A percentile compares a stretch with the other conserved stretches of the same genome.
Evolutionary conservation across 2,797 vertebrate genomes (phyloP).

Genomic region (Gadopsis bispinosus): DNA sequence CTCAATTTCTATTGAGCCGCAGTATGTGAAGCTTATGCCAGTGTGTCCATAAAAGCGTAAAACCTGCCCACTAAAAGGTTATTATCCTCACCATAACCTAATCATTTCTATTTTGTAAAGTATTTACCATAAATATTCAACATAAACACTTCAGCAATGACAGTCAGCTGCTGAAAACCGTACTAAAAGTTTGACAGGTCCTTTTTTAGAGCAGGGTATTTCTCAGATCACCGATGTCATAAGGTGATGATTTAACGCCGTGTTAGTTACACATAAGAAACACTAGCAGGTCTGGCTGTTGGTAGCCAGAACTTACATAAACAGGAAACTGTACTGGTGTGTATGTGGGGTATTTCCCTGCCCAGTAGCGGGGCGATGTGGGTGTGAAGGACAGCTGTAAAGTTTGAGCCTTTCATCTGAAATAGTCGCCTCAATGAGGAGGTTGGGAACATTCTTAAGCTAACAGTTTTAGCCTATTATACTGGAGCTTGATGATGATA

Average conservation of each 20-base stretch:
- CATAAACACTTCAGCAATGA: slow-evolving; percentile 49
- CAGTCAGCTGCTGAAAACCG: slow-evolving; percentile 61
- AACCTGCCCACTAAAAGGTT: slow-evolving; percentile 13
- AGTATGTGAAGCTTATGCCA: neutral
- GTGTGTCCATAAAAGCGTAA: slow-evolving; percentile 16
- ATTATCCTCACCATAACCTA: slow-evolving; percentile 12
- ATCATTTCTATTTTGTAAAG: slow-evolving; percentile 1
- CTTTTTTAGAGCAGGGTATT: slow-evolving; percentile 50
- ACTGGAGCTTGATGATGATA: neutral
- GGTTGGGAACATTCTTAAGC: slow-evolving; percentile 2
- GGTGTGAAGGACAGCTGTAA: slow-evolving; percentile 53
- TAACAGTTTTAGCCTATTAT: neutral
- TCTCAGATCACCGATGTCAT: slow-evolving; percentile 34
- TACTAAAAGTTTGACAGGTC: slow-evolving; percentile 29
- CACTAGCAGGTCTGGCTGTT: slow-evolving; percentile 31
- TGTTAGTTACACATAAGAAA: slow-evolving; percentile 56
- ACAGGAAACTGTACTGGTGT: slow-evolving; percentile 10
- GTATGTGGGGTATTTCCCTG: slow-evolving; percentile 21
- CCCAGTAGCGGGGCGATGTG: slow-evolving; percentile 46
- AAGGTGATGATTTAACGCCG: slow-evolving; percentile 63
- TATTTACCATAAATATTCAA: slow-evolving; percentile 32
- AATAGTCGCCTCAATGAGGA: slow-evolving; percentile 10
- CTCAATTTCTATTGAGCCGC: neutral
- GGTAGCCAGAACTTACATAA: slow-evolving; percentile 11
- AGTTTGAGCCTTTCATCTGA: slow-evolving; percentile 26